A percentile compares a stretch with the other conserved stretches of the same genome.
phyloP scores from a whole-genome alignment of 2,888 invertebrate species.

The Drosophila acutilabella region DNA sequence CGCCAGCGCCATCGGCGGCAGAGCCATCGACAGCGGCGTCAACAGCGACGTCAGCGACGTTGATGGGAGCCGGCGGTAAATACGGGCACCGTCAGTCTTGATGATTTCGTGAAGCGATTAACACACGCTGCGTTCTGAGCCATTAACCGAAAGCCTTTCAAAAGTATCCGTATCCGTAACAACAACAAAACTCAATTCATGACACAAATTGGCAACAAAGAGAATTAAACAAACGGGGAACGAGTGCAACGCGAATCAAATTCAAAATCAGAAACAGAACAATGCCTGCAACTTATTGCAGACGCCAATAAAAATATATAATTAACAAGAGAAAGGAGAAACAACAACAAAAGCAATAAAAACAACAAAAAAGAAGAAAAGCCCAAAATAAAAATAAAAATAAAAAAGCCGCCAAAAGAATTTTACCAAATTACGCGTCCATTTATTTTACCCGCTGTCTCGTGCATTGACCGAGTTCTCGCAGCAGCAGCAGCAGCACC shows the following conservation, averaged over 20 bases:
- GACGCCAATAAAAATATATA: slow-evolving; percentile 55
- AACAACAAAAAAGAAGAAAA: neutral
- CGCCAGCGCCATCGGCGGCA: neutral
- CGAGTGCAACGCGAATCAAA: slow-evolving; percentile 22
- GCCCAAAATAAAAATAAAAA: slow-evolving; percentile 37
- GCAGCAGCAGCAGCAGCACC: slow-evolving; percentile 29
- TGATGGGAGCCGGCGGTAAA: slow-evolving; percentile 26
- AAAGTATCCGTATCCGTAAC: slow-evolving; percentile 22
- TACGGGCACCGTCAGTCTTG: slow-evolving; percentile 75
- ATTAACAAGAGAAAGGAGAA: slow-evolving; percentile 36
- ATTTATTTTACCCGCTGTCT: slow-evolving; percentile 40
- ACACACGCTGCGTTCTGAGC: slow-evolving; percentile 69
- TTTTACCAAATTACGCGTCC: slow-evolving; percentile 50
- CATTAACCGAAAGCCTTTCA: slow-evolving; percentile 23
- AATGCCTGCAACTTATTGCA: slow-evolving; percentile 21
- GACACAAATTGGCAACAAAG: slow-evolving; percentile 28
- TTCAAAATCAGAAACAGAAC: neutral
- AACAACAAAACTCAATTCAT: slow-evolving; percentile 14
- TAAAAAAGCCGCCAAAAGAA: slow-evolving; percentile 47
- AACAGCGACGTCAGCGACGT: slow-evolving; percentile 18
- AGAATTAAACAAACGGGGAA: neutral
- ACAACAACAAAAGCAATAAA: neutral
- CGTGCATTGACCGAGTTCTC: slow-evolving; percentile 47
- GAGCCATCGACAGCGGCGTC: neutral
- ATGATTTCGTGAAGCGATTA: slow-evolving; percentile 83